Evolutionary conservation across 2,888 invertebrate species (phyloP).

Genomic region (Crossocerus cetratus): DNA sequence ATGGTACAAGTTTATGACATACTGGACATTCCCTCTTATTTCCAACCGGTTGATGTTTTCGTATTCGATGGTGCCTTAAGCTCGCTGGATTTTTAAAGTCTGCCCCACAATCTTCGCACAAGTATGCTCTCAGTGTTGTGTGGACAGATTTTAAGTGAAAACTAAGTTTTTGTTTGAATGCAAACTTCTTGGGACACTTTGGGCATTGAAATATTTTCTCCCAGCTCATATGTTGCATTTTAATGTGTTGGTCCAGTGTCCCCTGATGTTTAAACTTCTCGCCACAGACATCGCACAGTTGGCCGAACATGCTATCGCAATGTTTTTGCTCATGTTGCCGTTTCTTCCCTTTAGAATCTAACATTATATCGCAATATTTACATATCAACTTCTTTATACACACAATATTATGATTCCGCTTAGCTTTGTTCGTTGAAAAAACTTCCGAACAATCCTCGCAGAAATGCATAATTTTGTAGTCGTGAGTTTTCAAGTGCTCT

Average conservation of each 20-base stretch:
- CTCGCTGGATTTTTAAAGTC: slow-evolving; percentile 76
- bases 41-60: slow-evolving; percentile 73
- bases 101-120: slow-evolving; percentile 75
- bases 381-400: slow-evolving; percentile 72
- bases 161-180: slow-evolving; percentile 73
- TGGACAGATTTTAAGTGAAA: slow-evolving; percentile 75
- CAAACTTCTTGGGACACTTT: slow-evolving; percentile 74
- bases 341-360: slow-evolving; percentile 74
- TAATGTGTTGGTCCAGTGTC: slow-evolving; percentile 74
- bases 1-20: slow-evolving; percentile 72
- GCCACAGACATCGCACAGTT: slow-evolving; percentile 73
- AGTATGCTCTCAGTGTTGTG: slow-evolving; percentile 69
- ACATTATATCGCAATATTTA: slow-evolving; percentile 67
- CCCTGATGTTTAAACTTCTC: slow-evolving; percentile 75
- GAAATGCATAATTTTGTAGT: slow-evolving; percentile 70
- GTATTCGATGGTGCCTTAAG: slow-evolving; percentile 71
- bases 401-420: slow-evolving; percentile 67
- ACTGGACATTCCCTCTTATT: slow-evolving; percentile 73
- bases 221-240: slow-evolving; percentile 73
- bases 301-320: slow-evolving; percentile 70
- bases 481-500: slow-evolving; percentile 71
- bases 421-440: slow-evolving; percentile 70
- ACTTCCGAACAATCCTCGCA: slow-evolving; percentile 73
- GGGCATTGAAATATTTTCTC: slow-evolving; percentile 74
- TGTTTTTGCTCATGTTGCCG: slow-evolving; percentile 75